Conservation (phyloP, 2,888 invertebrate genomes). For the Rapana venosa region DNA sequence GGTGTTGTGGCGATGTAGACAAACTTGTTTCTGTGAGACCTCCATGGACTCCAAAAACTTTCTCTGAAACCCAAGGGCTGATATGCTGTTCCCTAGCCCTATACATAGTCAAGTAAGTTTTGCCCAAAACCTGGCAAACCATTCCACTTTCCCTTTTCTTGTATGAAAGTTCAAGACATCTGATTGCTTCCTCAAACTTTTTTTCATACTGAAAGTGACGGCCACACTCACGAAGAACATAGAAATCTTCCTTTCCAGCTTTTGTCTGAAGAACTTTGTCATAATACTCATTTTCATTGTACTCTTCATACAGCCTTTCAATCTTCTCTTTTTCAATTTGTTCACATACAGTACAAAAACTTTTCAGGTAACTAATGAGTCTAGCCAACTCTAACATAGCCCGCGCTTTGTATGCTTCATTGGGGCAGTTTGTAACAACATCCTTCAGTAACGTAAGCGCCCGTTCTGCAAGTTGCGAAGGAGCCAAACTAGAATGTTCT, state of each 20-base stretch:
- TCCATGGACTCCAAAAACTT: not conserved
- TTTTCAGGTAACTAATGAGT: not conserved
- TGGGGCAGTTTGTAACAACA: not conserved
- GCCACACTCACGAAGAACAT: constrained; percentile 33
- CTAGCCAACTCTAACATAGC: not conserved
- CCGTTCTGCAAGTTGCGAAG: not conserved
- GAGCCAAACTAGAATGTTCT: not conserved
- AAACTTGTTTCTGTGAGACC: too few species aligned
- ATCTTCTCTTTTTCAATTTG: not conserved
- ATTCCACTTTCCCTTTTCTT: not conserved
- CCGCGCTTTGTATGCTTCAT: not conserved
- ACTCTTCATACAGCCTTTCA: not conserved
- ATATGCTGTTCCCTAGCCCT: not conserved
- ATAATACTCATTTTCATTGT: not conserved
- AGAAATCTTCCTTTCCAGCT: not conserved
- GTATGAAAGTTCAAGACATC: not conserved
- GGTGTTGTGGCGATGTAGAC: too few species aligned
- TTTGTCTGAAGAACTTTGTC: not conserved
- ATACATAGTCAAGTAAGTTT: not conserved
- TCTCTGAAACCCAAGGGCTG: not conserved
- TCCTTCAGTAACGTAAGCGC: constrained; percentile 1
- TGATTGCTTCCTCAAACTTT: not conserved
- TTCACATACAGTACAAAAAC: not conserved
- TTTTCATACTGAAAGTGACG: not conserved
- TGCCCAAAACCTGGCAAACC: constrained; percentile 24